These are phyloP conservation scores for Gymnoscelis rufifasciata DNA, from an alignment of 2,888 invertebrate species.

Conservation along the genomic window DNA sequence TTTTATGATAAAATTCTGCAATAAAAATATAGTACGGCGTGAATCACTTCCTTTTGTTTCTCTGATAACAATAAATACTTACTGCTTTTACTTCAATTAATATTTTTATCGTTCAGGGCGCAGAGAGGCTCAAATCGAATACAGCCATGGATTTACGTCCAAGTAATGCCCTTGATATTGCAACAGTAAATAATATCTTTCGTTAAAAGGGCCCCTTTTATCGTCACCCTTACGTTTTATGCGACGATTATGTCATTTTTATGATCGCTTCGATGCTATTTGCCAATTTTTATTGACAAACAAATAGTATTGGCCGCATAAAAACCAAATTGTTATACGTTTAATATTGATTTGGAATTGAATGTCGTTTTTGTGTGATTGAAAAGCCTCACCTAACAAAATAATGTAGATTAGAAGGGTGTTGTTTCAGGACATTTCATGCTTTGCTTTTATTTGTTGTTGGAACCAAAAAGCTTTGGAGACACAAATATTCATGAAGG, in stretches of 20 bases:
- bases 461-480: not conserved
- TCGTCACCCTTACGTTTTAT: conserved; percentile 72
- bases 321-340: conserved; percentile 40
- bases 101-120: not conserved
- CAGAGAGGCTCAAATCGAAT: too few relatives aligned
- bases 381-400: not conserved
- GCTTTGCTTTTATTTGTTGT: not conserved
- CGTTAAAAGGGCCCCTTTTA: conserved; percentile 64
- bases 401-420: not conserved
- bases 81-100: not conserved
- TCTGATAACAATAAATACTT: too few relatives aligned
- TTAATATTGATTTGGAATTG: conserved; percentile 37
- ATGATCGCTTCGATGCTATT: conserved; percentile 56
- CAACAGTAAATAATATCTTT: conserved; percentile 69
- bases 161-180: conserved; percentile 56
- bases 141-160: conserved; percentile 47
- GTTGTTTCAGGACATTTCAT: not conserved
- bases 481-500: not conserved
- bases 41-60: too few relatives aligned
- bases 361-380: conserved; percentile 23
- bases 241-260: conserved; percentile 71
- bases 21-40: too few relatives aligned
- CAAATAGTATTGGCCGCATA: conserved; percentile 48
- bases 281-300: conserved; percentile 62
- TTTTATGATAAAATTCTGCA: too few relatives aligned